Evolutionary conservation across 1,140 invertebrate genomes (phyloP).

Genomic region (Drosophila lacertosa): DNA sequence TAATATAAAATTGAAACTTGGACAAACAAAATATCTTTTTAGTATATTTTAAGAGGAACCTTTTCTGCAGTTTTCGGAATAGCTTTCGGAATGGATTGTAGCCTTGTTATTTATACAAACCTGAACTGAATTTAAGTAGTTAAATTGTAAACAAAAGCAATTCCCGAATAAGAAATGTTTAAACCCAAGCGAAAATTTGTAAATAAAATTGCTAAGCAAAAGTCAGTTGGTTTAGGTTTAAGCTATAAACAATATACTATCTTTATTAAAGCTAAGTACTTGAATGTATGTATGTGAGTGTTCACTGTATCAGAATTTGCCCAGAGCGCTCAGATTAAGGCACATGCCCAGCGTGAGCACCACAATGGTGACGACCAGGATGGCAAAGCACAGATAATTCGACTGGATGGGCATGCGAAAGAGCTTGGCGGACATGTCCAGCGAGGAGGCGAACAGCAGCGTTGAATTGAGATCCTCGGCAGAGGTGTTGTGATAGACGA

Average conservation of each 20-base stretch:
- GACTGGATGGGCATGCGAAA: constrained; percentile 89
- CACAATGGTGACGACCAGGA: constrained; percentile 86
- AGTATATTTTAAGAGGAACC: no score
- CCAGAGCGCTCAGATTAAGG: constrained; percentile 75
- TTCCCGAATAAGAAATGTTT: constrained; percentile 15
- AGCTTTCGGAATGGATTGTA: background rate
- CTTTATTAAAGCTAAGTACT: constrained; percentile 40
- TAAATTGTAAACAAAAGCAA: constrained; percentile 61
- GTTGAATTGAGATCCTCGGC: constrained; percentile 90
- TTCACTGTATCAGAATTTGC: constrained; percentile 49
- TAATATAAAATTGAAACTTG: no score
- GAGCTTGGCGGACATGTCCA: constrained; percentile 89
- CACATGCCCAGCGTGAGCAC: constrained; percentile 89
- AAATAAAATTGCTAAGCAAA: constrained; percentile 66
- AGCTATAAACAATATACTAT: constrained; percentile 51
- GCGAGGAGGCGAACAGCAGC: constrained; percentile 90
- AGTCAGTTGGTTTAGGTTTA: constrained; percentile 40
- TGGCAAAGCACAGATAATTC: constrained; percentile 87
- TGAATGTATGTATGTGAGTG: constrained; percentile 12
- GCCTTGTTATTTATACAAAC: constrained; percentile 34
- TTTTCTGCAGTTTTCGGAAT: no score
- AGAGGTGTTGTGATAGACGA: constrained; percentile 90
- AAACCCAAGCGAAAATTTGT: constrained; percentile 39
- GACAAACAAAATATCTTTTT: no score
- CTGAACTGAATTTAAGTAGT: constrained; percentile 73